Conservation (phyloP, 2,888 invertebrate genomes). For the Schrankia costaestrigalis region DNA sequence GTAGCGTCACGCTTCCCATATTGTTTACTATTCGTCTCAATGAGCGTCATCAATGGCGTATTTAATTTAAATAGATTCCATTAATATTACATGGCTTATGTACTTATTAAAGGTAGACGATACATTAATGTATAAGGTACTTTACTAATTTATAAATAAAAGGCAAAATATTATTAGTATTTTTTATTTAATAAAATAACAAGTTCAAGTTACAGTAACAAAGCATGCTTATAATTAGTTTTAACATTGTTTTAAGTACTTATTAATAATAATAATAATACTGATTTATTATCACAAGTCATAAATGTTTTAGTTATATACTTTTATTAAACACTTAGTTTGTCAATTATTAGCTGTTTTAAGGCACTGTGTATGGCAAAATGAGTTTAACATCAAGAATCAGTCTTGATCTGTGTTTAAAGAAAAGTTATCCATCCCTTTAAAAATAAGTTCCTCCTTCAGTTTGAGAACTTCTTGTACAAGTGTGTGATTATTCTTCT, state of each 20-base stretch:
- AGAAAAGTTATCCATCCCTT: slow-evolving; percentile 35
- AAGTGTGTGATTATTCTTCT: slow-evolving; percentile 28
- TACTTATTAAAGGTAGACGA: too few relatives aligned
- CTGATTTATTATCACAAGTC: slow-evolving; percentile 14
- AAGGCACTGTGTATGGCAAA: slow-evolving; percentile 19
- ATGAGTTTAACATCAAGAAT: neutral
- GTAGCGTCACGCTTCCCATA: slow-evolving; percentile 40
- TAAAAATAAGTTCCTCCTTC: slow-evolving; percentile 54
- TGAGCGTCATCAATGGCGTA: slow-evolving; percentile 5
- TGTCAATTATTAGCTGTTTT: slow-evolving; percentile 12
- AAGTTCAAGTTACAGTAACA: too few relatives aligned
- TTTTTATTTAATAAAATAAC: too few relatives aligned
- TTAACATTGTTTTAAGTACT: neutral
- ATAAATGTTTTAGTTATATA: slow-evolving; percentile 2
- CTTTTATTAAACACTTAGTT: too few relatives aligned
- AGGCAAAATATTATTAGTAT: too few relatives aligned
- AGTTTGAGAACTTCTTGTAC: slow-evolving; percentile 34
- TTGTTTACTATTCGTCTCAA: slow-evolving; percentile 17
- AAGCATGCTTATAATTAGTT: neutral
- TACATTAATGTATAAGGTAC: too few relatives aligned
- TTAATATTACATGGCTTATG: too few relatives aligned
- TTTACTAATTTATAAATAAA: too few relatives aligned
- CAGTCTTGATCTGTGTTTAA: slow-evolving; percentile 17
- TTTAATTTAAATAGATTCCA: too few relatives aligned
- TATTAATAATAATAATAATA: slow-evolving; percentile 12